Percentiles rank a stretch among this genome's conserved stretches.
phyloP scores from a whole-genome alignment of 2,888 invertebrate genomes.

The Drosophila pegasa region DNA sequence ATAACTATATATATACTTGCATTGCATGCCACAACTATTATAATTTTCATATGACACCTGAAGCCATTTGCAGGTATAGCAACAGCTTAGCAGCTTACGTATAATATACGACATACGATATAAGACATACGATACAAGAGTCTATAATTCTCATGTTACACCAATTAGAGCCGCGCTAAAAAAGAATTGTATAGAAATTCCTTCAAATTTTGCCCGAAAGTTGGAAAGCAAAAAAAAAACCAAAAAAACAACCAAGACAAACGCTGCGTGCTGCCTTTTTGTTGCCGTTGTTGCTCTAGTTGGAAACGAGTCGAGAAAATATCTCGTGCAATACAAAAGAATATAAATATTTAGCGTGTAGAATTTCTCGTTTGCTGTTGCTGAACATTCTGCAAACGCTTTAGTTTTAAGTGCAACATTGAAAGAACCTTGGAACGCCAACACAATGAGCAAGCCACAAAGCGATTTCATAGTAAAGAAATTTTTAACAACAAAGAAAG shows the following conservation, averaged over 20 bases:
- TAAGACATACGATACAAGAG: background rate
- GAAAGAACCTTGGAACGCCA: slow-evolving; percentile 51
- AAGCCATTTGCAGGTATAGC: background rate
- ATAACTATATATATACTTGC: background rate
- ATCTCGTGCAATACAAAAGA: slow-evolving; percentile 32
- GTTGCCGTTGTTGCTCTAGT: background rate
- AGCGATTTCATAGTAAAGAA: slow-evolving; percentile 23
- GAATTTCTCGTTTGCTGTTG: slow-evolving; percentile 25
- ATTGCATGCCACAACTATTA: background rate
- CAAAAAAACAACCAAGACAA: background rate
- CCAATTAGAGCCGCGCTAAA: background rate
- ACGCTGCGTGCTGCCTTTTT: slow-evolving; percentile 7
- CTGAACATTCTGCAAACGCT: slow-evolving; percentile 36
- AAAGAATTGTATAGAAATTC: background rate
- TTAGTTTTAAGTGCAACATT: slow-evolving; percentile 41
- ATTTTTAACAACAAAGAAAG: slow-evolving; percentile 37
- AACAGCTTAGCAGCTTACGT: background rate
- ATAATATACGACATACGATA: background rate
- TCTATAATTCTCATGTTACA: slow-evolving; percentile 6
- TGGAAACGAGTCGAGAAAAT: slow-evolving; percentile 18
- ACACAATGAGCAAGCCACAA: slow-evolving; percentile 33
- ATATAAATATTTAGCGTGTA: slow-evolving; percentile 19
- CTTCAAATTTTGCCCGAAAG: background rate
- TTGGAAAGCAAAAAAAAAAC: background rate
- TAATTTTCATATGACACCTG: background rate